Percentiles rank a stretch among this genome's conserved stretches.
These are phyloP conservation scores for Melieria picta DNA, from an alignment of 2,888 invertebrate species.

Conservation along the genomic window DNA sequence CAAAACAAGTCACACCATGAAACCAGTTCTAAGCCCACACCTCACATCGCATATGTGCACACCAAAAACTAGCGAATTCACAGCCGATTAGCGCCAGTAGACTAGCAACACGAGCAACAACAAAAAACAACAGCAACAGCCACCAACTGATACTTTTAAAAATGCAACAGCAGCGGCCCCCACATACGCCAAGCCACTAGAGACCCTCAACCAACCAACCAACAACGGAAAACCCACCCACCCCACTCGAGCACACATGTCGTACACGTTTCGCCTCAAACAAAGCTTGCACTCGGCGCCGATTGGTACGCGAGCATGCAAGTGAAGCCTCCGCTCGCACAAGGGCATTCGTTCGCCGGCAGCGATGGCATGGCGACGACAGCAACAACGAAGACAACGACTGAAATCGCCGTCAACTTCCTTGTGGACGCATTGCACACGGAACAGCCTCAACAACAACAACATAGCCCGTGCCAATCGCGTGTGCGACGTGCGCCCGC, in stretches of 20 bases:
- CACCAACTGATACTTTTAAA: too few relatives aligned
- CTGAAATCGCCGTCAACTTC: background rate
- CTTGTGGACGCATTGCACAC: slow-evolving; percentile 1
- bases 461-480: slow-evolving; percentile 64
- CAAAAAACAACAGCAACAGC: too few relatives aligned
- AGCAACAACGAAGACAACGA: slow-evolving; percentile 30
- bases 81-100: too few relatives aligned
- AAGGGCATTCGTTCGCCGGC: too few relatives aligned
- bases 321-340: background rate
- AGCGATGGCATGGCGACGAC: background rate
- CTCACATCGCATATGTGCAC: too few relatives aligned
- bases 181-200: background rate
- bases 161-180: background rate
- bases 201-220: background rate
- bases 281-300: background rate
- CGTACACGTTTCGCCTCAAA: background rate
- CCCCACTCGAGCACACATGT: background rate
- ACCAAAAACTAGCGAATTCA: too few relatives aligned
- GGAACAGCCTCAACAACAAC: background rate
- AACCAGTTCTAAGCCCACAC: too few relatives aligned
- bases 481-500: slow-evolving; percentile 63
- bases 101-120: background rate
- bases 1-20: too few relatives aligned
- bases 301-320: background rate
- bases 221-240: background rate